Evolutionary conservation across 1,140 invertebrate species (phyloP), one percentile per base, ranked within the genome.

Genomic region (Patella vulgata): DNA sequence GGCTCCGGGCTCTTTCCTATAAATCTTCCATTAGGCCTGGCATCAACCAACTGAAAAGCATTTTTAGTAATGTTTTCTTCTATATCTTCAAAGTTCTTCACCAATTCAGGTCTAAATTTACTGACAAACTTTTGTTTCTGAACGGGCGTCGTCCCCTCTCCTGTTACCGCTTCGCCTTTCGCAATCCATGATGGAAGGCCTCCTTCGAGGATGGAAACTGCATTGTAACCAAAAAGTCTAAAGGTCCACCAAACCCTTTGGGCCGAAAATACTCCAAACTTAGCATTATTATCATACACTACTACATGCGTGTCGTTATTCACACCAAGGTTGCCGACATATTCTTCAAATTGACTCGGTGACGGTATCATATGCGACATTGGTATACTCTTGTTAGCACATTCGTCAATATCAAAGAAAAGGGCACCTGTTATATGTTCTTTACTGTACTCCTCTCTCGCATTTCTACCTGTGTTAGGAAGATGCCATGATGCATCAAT

Each of bases 191-290:
- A 70, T 2, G 55, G 68, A 23, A 82, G 63, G 6, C 82, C 82
- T 33, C 82, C 82, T 59, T 79, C 71, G 31, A 83, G 61, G 27
- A 83, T 59, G 1, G 75, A 82, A 14, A 83, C 70, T 3, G 48
- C 51, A 8, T 70, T 39, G 59, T 82, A 79, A 19, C 82, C 82
- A 66, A 80, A 83, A 0, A 73, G 61, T 50, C 66, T 59, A 53
- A 83, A 81, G 31, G 71, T 80, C 77, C 78, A 82, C 82, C 82
- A 83, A 44, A 74, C 78, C 44, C 82, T 50, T 17, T 69, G 78
- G 6, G 80, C 78, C 12, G 79, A 80, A 51, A 81, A 81, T 11
- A 81, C 36, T 1, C 78, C 75, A 59, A 73, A 73, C 14, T 63
- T 62, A 30, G 70, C 61, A 61, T 76, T 73, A 25, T 69, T 77